Conservation (phyloP, 37 sponge, comb jelly and placozoan species). For the Bolinopsis microptera region DNA sequence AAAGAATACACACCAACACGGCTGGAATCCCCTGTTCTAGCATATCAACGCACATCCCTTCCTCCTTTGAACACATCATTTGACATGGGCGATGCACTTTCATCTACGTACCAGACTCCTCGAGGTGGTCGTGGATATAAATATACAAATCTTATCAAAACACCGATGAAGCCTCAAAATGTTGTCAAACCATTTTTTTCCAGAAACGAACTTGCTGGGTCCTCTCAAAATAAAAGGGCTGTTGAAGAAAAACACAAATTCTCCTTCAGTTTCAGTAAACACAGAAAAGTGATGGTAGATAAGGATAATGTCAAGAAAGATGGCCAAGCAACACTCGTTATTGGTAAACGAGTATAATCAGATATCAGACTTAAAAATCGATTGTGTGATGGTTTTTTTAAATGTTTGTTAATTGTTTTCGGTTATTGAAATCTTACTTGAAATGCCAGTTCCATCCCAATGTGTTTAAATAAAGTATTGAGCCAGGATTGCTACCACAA, state of each 20-base stretch:
- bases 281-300: not conserved
- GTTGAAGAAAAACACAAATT: slow-evolving; percentile 6
- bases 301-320: not conserved
- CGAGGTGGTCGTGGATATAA: not conserved
- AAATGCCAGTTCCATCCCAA: too few species aligned
- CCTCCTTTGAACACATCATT: slow-evolving; percentile 30
- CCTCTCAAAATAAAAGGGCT: not conserved
- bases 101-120: not conserved
- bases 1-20: slow-evolving; percentile 26
- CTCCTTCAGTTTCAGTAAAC: slow-evolving; percentile 39
- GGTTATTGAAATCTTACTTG: too few species aligned
- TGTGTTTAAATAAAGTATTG: too few species aligned
- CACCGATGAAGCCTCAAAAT: slow-evolving; percentile 32
- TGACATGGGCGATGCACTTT: not conserved
- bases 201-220: not conserved
- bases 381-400: too few species aligned
- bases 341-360: not conserved
- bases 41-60: slow-evolving; percentile 21
- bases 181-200: slow-evolving; percentile 22
- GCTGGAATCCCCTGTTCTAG: not conserved
- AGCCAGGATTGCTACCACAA: too few species aligned
- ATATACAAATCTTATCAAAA: not conserved
- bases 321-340: slow-evolving; percentile 5
- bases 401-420: too few species aligned
- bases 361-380: too few species aligned